Percentiles rank a stretch among this genome's conserved stretches.
Conservation (phyloP, 1,140 invertebrate species). For the Heliconius eleuchia region DNA sequence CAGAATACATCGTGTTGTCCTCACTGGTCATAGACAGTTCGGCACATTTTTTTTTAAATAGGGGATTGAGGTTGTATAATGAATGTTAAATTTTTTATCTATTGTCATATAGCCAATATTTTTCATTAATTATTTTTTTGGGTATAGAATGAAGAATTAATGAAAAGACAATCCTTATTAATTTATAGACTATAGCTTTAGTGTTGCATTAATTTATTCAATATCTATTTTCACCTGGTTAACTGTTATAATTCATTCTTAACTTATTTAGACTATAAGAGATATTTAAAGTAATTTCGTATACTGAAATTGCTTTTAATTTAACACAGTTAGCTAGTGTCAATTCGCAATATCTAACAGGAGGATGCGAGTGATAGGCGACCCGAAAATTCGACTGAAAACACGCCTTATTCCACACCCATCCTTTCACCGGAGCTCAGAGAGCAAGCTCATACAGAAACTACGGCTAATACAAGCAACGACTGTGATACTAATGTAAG, state of each 20-base stretch:
- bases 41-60: constrained; percentile 38
- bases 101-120: constrained; percentile 13
- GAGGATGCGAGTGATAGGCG: constrained; percentile 70
- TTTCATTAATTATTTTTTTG: not conserved
- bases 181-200: not conserved
- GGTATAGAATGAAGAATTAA: not conserved
- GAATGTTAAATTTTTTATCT: constrained; percentile 5
- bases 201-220: constrained; percentile 5
- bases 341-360: constrained; percentile 65
- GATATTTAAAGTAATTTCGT: constrained; percentile 2
- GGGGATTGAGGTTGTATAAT: constrained; percentile 1
- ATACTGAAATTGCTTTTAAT: constrained; percentile 5
- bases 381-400: constrained; percentile 59
- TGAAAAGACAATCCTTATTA: not conserved
- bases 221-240: not conserved
- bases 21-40: constrained; percentile 63
- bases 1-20: constrained; percentile 39
- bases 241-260: not conserved
- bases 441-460: constrained; percentile 41
- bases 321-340: constrained; percentile 38
- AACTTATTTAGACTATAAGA: not conserved
- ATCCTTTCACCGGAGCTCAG: constrained; percentile 54
- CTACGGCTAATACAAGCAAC: constrained; percentile 63
- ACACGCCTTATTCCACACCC: constrained; percentile 63
- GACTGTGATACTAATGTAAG: constrained; percentile 79